phyloP scores from a whole-genome alignment of 2,888 invertebrate genomes.

The Scelioninae gen. 1 region DNA sequence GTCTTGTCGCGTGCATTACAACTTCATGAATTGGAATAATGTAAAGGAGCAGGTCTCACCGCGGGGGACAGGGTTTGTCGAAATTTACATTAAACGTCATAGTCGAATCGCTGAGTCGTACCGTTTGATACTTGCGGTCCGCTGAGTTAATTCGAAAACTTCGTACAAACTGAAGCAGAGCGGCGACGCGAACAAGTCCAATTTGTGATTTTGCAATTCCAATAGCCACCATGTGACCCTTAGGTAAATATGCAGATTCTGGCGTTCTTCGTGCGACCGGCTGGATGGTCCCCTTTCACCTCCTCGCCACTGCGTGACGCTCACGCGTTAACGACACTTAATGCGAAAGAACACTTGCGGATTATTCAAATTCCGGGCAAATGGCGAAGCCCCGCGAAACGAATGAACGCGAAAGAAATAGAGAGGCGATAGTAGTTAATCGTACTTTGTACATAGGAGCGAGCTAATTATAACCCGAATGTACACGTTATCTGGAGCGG shows the following conservation, averaged over 20 bases:
- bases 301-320: conserved; percentile 41
- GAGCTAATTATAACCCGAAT: conserved; percentile 62
- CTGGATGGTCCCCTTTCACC: conserved; percentile 20
- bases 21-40: conserved; percentile 54
- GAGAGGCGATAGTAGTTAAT: conserved; percentile 62
- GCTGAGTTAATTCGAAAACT: conserved; percentile 79
- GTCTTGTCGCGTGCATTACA: conserved; percentile 48
- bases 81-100: conserved; percentile 75
- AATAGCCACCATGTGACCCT: conserved; percentile 82
- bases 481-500: conserved; percentile 56
- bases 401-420: conserved; percentile 55
- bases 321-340: conserved; percentile 59
- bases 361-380: conserved; percentile 57
- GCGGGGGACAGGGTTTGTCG: conserved; percentile 49
- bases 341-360: conserved; percentile 49
- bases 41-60: conserved; percentile 30
- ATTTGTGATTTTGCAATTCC: conserved; percentile 84
- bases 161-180: conserved; percentile 69
- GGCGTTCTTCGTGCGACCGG: conserved; percentile 66
- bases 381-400: conserved; percentile 26
- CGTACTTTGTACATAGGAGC: conserved; percentile 54
- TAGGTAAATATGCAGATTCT: conserved; percentile 83
- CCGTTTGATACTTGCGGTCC: conserved; percentile 62
- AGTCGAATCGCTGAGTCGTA: conserved; percentile 56
- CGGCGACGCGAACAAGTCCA: conserved; percentile 81